These are phyloP conservation scores for Iguana delicatissima DNA, from an alignment of 2,797 vertebrate genomes.

Conservation along the genomic window DNA sequence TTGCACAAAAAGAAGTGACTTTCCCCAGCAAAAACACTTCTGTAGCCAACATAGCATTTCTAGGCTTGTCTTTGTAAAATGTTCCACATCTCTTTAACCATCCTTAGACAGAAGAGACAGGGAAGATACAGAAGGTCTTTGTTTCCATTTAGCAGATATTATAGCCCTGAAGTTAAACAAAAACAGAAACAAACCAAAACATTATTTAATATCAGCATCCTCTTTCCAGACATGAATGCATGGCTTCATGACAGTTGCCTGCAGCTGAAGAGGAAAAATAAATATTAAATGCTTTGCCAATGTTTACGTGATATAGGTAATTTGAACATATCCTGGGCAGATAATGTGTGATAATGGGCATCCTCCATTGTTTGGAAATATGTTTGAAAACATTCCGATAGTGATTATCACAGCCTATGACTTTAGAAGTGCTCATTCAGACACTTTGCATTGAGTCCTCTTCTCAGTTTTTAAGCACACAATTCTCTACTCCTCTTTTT, in stretches of 20 bases:
- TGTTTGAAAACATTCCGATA: constrained; percentile 58
- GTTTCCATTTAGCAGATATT: constrained; percentile 27
- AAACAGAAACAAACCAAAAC: neutral
- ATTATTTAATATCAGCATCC: constrained; percentile 35
- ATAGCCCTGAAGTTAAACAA: neutral
- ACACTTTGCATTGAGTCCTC: constrained; percentile 46
- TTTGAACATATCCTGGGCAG: constrained; percentile 33
- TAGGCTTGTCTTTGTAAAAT: constrained; percentile 30
- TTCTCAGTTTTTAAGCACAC: constrained; percentile 22
- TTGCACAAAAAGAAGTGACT: neutral
- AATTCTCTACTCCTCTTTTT: constrained; percentile 42
- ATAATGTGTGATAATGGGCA: constrained; percentile 20
- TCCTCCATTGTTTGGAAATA: constrained; percentile 26
- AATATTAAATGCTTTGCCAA: constrained; percentile 9
- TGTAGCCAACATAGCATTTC: constrained; percentile 36
- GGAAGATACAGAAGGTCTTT: constrained; percentile 32
- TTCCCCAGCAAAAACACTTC: neutral
- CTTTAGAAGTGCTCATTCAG: constrained; percentile 56
- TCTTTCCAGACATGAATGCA: neutral
- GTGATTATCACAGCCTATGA: constrained; percentile 46
- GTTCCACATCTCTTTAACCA: constrained; percentile 47
- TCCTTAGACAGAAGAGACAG: constrained; percentile 47
- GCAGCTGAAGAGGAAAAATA: constrained; percentile 4
- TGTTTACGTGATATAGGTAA: constrained; percentile 15
- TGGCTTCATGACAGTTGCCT: neutral